Conservation (phyloP, 2,113 vertebrate genomes). For the Aleadryas rufinucha region DNA sequence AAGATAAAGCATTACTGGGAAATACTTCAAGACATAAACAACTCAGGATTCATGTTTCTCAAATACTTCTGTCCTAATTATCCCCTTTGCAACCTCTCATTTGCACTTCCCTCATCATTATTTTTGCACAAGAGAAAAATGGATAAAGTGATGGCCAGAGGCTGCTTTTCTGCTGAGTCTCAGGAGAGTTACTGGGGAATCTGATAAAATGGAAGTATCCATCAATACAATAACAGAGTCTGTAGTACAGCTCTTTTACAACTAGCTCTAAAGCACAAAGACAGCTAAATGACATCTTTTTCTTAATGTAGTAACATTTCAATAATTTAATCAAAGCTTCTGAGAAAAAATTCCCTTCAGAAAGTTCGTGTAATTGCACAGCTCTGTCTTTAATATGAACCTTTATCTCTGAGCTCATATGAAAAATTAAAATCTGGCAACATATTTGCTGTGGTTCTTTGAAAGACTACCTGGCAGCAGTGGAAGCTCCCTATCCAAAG, state of each 20-base stretch:
- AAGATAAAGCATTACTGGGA: neutral
- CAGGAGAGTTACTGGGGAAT: neutral
- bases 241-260: neutral
- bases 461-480: neutral
- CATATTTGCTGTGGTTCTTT: neutral
- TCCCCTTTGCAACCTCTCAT: neutral
- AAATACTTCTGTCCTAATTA: neutral
- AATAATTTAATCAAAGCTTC: neutral
- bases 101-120: neutral
- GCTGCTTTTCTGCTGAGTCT: neutral
- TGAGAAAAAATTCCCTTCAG: neutral
- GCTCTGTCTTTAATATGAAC: neutral
- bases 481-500: neutral
- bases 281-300: neutral
- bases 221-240: neutral
- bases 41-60: neutral
- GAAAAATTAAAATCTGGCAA: neutral
- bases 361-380: neutral
- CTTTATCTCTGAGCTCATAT: neutral
- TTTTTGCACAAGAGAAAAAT: neutral
- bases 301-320: slow-evolving; percentile 3
- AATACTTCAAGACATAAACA: neutral
- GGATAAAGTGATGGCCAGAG: neutral
- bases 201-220: neutral
- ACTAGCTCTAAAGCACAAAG: neutral